Evolutionary conservation across 2,888 invertebrate genomes (phyloP), one percentile per base, ranked within the genome.

Genomic region (Esperia sulphurella): DNA sequence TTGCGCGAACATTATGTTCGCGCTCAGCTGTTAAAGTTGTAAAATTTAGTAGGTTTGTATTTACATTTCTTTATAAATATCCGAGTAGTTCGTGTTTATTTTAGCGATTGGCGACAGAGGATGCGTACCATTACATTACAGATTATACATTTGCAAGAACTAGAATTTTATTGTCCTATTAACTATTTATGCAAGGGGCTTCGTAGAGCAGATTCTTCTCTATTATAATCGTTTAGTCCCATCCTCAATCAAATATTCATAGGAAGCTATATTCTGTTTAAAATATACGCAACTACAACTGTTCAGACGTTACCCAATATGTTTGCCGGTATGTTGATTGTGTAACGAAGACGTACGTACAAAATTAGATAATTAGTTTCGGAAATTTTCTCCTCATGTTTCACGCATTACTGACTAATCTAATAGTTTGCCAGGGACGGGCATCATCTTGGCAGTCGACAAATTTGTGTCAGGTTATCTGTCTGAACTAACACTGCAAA

Each of bases 341-440:
- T 46, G 50, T 44, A 50, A 52, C 40, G 31, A 49, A 46, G 45
- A 43, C 35, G 21, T 43, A 9, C 38, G 45, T 46, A 45, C 31
- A 30, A 43, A 54, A 52, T 55, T 51, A 49, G 45, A 47, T 52
- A 52, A 54, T 54, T 52, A 49, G 47, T 49, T 49, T 51, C 55
- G 55, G 55, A 55, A 43, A 48, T 53, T 53, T 51, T 52, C 49
- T 51, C 41, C 51, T 50, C 45, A 43, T 43, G 45, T 45, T 52
- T 43, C 44, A 46, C 45, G 50, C 47, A 41, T 41, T 48, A 39
- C 50, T 50, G 38, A 42, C 35, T 35, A 35, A 35, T 35, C 35
- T 35, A n/a, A 35, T n/a, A n/a, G 35, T 35, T 42, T 14, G 35
- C 33, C 28, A 46, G 28, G 46, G 41, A 46, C 41, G 30, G 12